These are phyloP conservation scores for Macrosoma leucophasiata DNA, from an alignment of 2,888 invertebrate genomes.

Conservation along the genomic window DNA sequence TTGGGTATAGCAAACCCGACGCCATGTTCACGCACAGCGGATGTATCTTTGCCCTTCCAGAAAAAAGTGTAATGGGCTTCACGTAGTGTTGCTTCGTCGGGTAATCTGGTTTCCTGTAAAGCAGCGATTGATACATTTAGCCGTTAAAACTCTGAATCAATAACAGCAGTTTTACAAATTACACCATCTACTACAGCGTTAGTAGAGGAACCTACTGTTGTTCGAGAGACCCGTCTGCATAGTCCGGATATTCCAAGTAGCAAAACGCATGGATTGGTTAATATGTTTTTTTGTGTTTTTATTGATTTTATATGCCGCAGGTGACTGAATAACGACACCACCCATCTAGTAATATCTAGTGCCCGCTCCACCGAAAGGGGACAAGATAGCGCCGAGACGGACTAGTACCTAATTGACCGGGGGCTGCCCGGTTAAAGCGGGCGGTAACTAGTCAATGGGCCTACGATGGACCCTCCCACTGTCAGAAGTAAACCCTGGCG, in stretches of 20 bases:
- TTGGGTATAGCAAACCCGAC: constrained; percentile 20
- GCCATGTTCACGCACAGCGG: constrained; percentile 13
- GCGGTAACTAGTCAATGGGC: constrained; percentile 4
- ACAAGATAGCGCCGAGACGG: no score
- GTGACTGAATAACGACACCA: no score
- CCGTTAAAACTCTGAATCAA: constrained; percentile 15
- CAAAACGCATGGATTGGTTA: no score
- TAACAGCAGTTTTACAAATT: constrained; percentile 13
- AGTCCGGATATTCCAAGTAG: no score
- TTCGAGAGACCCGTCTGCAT: no score
- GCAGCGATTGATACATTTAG: constrained; percentile 15
- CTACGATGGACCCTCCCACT: constrained; percentile 18
- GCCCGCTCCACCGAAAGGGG: no score
- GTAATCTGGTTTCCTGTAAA: constrained; percentile 21
- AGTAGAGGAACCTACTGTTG: no score
- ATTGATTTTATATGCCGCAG: no score
- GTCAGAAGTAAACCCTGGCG: constrained; percentile 24
- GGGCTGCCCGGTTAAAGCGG: constrained; percentile 2
- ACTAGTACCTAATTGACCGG: constrained; percentile 4
- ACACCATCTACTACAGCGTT: no score
- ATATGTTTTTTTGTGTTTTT: no score
- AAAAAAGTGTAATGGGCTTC: constrained; percentile 18
- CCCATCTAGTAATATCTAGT: no score
- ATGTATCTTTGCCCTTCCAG: constrained; percentile 11
- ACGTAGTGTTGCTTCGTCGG: constrained; percentile 12